Conservation (phyloP, 2,888 invertebrate species). For the Spodoptera picta region DNA sequence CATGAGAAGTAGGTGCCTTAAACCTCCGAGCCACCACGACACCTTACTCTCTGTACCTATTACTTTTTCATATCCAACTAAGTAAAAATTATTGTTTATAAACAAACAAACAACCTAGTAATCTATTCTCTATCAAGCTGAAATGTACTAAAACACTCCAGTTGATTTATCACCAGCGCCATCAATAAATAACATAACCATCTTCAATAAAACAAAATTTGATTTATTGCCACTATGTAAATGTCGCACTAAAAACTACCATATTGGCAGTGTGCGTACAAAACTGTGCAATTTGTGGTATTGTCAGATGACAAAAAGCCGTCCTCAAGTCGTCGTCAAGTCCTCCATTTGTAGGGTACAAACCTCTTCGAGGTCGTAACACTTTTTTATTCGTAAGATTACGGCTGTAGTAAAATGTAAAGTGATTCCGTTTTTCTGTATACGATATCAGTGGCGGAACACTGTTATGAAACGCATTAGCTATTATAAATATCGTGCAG, state of each 20-base stretch:
- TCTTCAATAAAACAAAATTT: slow-evolving; percentile 13
- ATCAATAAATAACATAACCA: slow-evolving; percentile 1
- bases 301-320: slow-evolving; percentile 76
- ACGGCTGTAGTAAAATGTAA: slow-evolving; percentile 76
- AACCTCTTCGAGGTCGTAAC: slow-evolving; percentile 65
- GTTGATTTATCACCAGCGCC: neutral
- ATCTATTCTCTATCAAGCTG: too few species aligned
- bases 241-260: slow-evolving; percentile 29
- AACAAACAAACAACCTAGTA: too few species aligned
- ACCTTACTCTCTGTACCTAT: too few species aligned
- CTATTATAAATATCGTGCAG: slow-evolving; percentile 8
- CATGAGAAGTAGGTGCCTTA: too few species aligned
- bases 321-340: slow-evolving; percentile 57
- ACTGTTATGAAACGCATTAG: slow-evolving; percentile 51
- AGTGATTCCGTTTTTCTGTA: slow-evolving; percentile 71
- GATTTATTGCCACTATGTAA: slow-evolving; percentile 35
- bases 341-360: slow-evolving; percentile 63
- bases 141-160: too few species aligned
- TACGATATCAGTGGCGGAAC: slow-evolving; percentile 49
- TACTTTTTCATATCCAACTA: too few species aligned
- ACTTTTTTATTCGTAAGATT: slow-evolving; percentile 76
- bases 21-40: too few species aligned
- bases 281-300: slow-evolving; percentile 72
- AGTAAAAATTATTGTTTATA: too few species aligned
- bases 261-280: slow-evolving; percentile 45